A percentile compares a stretch with the other conserved stretches of the same genome.
phyloP scores from a whole-genome alignment of 1,140 invertebrate species.

The Drosophila nebulosa region DNA sequence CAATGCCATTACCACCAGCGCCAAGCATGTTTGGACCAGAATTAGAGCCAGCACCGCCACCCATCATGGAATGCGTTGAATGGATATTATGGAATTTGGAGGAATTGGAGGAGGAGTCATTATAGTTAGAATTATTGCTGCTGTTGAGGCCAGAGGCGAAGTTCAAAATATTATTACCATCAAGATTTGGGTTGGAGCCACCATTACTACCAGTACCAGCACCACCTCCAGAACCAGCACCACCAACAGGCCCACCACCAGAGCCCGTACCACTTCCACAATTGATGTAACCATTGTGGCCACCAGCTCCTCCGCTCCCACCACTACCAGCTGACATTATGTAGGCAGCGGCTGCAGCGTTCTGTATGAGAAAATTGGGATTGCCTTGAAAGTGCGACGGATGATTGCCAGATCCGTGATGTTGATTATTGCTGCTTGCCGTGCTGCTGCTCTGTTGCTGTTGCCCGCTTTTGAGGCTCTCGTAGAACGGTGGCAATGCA shows the following conservation, averaged over 20 bases:
- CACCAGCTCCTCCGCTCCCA: conserved; percentile 13
- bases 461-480: conserved; percentile 89
- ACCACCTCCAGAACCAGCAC: neutral
- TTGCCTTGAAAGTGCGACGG: conserved; percentile 81
- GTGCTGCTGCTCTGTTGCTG: conserved; percentile 78
- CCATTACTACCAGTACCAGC: conserved; percentile 4
- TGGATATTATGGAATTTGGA: conserved; percentile 81
- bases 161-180: conserved; percentile 73
- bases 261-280: conserved; percentile 13
- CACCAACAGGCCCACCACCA: conserved; percentile 4
- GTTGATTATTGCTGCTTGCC: conserved; percentile 31
- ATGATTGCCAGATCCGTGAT: conserved; percentile 81
- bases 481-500: conserved; percentile 91
- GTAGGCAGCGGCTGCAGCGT: conserved; percentile 69
- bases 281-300: conserved; percentile 33
- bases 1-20: neutral
- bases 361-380: conserved; percentile 86
- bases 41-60: neutral
- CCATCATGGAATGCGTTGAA: conserved; percentile 79
- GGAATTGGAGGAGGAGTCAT: conserved; percentile 71
- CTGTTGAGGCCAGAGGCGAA: conserved; percentile 59
- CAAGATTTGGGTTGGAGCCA: conserved; percentile 13
- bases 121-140: conserved; percentile 59
- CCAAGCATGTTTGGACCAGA: neutral
- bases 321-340: conserved; percentile 62